Conservation (phyloP, 2,888 invertebrate species). For the Pediacus dermestoides region DNA sequence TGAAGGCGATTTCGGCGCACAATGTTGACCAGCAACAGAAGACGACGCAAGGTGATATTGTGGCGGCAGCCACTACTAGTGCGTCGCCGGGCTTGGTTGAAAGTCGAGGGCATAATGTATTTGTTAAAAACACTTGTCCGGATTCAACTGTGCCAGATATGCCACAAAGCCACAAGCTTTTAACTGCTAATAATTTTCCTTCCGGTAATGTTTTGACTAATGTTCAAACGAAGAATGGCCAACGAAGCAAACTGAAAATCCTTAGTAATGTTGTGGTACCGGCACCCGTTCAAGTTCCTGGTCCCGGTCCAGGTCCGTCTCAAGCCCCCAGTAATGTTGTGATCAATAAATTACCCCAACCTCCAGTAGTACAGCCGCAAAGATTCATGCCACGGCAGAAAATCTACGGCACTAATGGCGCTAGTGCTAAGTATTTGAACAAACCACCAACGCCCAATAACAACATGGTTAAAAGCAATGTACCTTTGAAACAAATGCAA, state of each 20-base stretch:
- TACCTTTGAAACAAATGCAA: conserved; percentile 26
- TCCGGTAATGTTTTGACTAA: conserved; percentile 42
- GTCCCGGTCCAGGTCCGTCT: conserved; percentile 33
- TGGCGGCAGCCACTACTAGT: conserved; percentile 9
- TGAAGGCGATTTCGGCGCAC: conserved; percentile 37
- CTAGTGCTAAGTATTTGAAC: conserved; percentile 42
- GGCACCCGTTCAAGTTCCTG: neutral
- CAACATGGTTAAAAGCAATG: conserved; percentile 29
- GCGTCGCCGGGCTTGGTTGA: conserved; percentile 27
- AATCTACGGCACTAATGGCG: conserved; percentile 39
- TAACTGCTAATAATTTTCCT: conserved; percentile 45
- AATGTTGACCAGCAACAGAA: conserved; percentile 19
- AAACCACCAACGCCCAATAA: conserved; percentile 28
- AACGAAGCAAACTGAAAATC: conserved; percentile 48
- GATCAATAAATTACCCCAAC: conserved; percentile 34
- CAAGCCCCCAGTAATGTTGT: conserved; percentile 37
- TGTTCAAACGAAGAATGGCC: conserved; percentile 38
- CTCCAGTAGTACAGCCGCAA: conserved; percentile 20
- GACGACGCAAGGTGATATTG: too few species aligned
- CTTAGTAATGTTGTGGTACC: conserved; percentile 44
- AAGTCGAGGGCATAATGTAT: conserved; percentile 46
- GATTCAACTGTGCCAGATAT: conserved; percentile 32
- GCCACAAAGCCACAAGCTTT: conserved; percentile 44
- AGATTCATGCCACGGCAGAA: conserved; percentile 41
- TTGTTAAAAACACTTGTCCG: conserved; percentile 44